phyloP scores from a whole-genome alignment of 2,113 vertebrate genomes.

The Myotis yumanensis region DNA sequence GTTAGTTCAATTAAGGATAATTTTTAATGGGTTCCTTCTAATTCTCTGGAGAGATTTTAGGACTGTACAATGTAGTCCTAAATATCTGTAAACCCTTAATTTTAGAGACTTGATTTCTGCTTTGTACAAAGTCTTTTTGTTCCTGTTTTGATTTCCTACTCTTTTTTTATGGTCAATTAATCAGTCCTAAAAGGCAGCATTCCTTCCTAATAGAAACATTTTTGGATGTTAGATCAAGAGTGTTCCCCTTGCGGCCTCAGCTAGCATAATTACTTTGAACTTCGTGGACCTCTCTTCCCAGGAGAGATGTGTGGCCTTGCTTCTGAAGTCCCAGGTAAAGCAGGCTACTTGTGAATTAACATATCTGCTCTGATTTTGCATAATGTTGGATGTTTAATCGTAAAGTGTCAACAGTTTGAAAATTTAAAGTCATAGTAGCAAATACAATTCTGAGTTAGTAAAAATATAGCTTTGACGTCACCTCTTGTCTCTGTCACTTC shows the following conservation, averaged over 20 bases:
- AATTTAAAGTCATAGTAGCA: neutral
- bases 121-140: neutral
- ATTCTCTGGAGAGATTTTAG: neutral
- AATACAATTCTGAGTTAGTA: neutral
- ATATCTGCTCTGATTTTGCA: neutral
- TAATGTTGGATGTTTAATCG: neutral
- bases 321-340: neutral
- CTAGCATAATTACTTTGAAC: slow-evolving; percentile 34
- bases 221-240: neutral
- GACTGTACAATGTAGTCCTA: neutral
- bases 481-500: neutral
- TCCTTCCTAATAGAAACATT: neutral
- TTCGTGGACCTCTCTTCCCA: neutral
- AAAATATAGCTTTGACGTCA: neutral
- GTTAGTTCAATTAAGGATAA: neutral
- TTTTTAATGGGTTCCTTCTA: neutral
- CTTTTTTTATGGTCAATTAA: neutral
- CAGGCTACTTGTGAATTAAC: neutral
- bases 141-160: neutral
- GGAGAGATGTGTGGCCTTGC: neutral
- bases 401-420: neutral
- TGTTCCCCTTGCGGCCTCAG: neutral
- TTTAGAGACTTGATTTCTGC: neutral
- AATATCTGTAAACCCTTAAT: neutral
- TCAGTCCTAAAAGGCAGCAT: neutral